Base-by-base conservation (phyloP, 1,140 invertebrate genomes). In the Cecropterus lyciades region DNA sequence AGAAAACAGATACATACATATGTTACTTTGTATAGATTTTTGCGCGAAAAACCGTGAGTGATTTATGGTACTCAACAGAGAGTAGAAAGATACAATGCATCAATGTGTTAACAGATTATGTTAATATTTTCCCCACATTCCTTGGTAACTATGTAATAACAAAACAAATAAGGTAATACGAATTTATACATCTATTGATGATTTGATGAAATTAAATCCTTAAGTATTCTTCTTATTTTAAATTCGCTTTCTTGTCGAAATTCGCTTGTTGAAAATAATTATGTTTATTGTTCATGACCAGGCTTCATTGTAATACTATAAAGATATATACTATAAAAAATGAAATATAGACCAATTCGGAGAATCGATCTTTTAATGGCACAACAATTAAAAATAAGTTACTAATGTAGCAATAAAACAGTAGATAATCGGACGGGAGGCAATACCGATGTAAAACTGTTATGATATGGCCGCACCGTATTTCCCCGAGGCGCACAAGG, bases 401-500 rank as follows among this genome's bases (percentile, higher is more conserved):
- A n/a, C 10, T 11, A 3, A 37, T 33, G 10, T 37, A 37, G 11
- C 33, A 37, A 37, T 37, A 37, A 37, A 37, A 37, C 33, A 37
- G 33, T 37, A 37, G 11, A 37, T 37, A 37, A 37, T 11, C 33
- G 11, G 76, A 75, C 77, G 76, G 76, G 81, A 85, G 82, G 84
- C 88, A 83, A 80, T 77, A 89, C 87, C 89, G 85, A 87, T 87
- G 89, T 89, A 91, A 91, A 91, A 87, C 82, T 88, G 89, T 90
- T 90, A 91, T 90, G 85, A 91, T 91, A 90, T 89, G 87, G 81
- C 87, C 85, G 84, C 77, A 79, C 77, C 80, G 85, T 86, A 89
- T 90, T 90, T 90, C 87, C 89, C 89, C 85, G 70, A 62, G 77
- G 72, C 69, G 72, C 72, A 67, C 78, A 67, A 82, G 79, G 81